Evolutionary conservation across 2,113 vertebrate species (phyloP).

Genomic region (Origma solitaria): DNA sequence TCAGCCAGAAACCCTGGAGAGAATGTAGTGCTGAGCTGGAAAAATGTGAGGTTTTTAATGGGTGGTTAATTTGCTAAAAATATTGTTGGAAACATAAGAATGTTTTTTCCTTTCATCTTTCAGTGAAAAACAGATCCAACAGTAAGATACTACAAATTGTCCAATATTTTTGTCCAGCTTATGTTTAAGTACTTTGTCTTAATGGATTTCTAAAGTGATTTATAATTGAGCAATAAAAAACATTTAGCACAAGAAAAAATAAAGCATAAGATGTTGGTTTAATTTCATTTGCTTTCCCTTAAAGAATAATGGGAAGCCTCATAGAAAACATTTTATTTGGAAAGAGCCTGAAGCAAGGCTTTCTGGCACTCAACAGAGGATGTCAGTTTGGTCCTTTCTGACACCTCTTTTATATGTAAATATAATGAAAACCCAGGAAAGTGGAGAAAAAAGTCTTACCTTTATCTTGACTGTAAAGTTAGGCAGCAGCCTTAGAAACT

Average conservation of each 20-base stretch:
- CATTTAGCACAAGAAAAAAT: neutral
- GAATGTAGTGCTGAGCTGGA: neutral
- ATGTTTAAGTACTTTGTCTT: neutral
- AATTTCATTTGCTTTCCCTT: neutral
- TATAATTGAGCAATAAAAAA: neutral
- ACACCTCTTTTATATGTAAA: neutral
- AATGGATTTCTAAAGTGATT: neutral
- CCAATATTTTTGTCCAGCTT: neutral
- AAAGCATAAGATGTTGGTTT: neutral
- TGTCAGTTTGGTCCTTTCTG: neutral
- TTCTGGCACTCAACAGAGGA: neutral
- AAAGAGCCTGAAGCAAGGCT: neutral
- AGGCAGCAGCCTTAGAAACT: neutral
- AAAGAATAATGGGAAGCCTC: neutral
- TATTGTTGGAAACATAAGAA: constrained; percentile 4
- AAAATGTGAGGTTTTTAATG: constrained; percentile 16
- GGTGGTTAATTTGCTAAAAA: constrained; percentile 50
- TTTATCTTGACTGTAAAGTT: neutral
- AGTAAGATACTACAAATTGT: neutral
- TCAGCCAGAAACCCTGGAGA: neutral
- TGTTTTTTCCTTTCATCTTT: constrained; percentile 24
- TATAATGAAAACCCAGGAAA: neutral
- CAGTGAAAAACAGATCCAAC: neutral
- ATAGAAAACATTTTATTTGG: neutral
- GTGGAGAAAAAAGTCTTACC: neutral